Conservation (phyloP, 2,113 vertebrate species). For the Calcarius ornatus region DNA sequence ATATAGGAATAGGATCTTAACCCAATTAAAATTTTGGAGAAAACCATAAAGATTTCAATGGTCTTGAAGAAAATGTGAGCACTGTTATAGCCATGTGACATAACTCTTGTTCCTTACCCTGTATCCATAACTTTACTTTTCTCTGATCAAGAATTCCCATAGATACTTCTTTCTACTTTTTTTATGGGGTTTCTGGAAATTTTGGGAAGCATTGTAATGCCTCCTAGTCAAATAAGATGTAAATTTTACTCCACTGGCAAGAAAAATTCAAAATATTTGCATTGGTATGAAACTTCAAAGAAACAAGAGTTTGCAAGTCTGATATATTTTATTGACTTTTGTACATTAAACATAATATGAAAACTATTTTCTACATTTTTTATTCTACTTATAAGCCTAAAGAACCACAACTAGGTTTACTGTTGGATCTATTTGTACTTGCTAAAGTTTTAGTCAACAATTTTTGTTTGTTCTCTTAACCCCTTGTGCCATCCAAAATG, state of each 20-base stretch:
- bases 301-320: neutral
- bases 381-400: neutral
- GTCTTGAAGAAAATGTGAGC: neutral
- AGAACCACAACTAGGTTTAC: neutral
- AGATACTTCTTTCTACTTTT: neutral
- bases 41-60: neutral
- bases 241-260: neutral
- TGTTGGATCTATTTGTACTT: neutral
- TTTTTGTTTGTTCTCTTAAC: neutral
- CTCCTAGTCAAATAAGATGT: neutral
- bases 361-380: neutral
- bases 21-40: neutral
- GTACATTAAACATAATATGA: neutral
- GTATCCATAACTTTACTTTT: neutral
- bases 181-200: neutral
- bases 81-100: neutral
- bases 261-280: neutral
- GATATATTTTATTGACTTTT: neutral
- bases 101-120: neutral
- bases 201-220: neutral
- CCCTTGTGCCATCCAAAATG: neutral
- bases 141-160: neutral
- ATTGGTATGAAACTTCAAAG: neutral
- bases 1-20: neutral
- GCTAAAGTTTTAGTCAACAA: neutral